Percentiles rank a stretch among this genome's conserved stretches.
Evolutionary conservation across 2,888 invertebrate genomes (phyloP).

Genomic region (Thumatha senex): DNA sequence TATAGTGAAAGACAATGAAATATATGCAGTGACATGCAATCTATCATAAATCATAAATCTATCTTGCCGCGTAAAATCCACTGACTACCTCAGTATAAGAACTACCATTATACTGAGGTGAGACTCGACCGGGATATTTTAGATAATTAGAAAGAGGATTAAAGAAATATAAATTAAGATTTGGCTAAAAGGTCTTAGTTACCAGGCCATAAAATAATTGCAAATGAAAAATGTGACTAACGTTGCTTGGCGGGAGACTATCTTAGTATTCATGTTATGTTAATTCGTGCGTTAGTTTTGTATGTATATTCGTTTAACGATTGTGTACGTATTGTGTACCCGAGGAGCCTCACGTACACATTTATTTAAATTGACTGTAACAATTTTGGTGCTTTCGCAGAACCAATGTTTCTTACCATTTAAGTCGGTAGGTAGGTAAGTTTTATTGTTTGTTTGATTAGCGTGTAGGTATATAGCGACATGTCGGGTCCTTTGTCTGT

Average conservation of each 20-base stretch:
- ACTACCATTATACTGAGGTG: too few relatives aligned
- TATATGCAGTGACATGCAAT: too few relatives aligned
- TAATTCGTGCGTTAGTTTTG: slow-evolving; percentile 58
- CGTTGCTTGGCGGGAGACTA: neutral
- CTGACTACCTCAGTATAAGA: too few relatives aligned
- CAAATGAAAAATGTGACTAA: too few relatives aligned
- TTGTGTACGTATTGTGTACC: slow-evolving; percentile 47
- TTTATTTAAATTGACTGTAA: slow-evolving; percentile 25
- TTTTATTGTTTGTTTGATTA: slow-evolving; percentile 5
- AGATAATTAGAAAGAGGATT: too few relatives aligned
- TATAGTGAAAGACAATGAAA: too few relatives aligned
- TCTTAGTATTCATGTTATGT: slow-evolving; percentile 41
- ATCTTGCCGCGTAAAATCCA: too few relatives aligned
- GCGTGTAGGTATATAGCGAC: neutral
- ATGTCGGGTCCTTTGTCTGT: slow-evolving; percentile 9
- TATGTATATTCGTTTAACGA: slow-evolving; percentile 47
- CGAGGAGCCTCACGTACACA: slow-evolving; percentile 61
- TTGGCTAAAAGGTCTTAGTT: too few relatives aligned
- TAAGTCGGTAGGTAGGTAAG: slow-evolving; percentile 6
- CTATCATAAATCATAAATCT: too few relatives aligned
- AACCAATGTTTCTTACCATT: slow-evolving; percentile 14
- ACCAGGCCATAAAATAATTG: too few relatives aligned
- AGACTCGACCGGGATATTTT: too few relatives aligned
- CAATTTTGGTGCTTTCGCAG: slow-evolving; percentile 33
- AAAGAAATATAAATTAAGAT: too few relatives aligned